A percentile compares a stretch with the other conserved stretches of the same genome.
Evolutionary conservation across 2,888 invertebrate species (phyloP).

Genomic region (Drosophila neonasuta): DNA sequence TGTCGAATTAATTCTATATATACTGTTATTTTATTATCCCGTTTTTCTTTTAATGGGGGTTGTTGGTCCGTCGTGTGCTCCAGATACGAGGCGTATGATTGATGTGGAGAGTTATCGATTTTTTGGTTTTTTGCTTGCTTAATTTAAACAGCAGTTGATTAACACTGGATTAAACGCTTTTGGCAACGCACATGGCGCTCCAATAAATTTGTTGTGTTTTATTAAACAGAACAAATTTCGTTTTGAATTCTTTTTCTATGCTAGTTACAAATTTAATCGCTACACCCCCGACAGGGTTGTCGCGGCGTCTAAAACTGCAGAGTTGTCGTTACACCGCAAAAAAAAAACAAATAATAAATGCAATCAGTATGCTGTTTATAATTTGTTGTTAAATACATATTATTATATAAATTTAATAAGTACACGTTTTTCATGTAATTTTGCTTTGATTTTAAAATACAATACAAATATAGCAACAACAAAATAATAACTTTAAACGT

Average conservation of each 20-base stretch:
- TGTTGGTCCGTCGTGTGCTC: conserved; percentile 48
- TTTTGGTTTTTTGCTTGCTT: conserved; percentile 19
- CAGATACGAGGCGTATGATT: conserved; percentile 46
- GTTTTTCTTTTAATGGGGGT: conserved; percentile 35
- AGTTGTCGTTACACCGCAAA: conserved; percentile 6
- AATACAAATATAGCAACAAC: neutral
- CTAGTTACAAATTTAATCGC: conserved; percentile 45
- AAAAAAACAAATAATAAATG: neutral
- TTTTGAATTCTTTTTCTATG: conserved; percentile 40
- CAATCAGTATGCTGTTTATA: conserved; percentile 26
- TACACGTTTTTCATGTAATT: too few species aligned
- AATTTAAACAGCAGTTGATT: neutral
- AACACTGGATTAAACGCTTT: conserved; percentile 2
- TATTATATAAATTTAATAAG: too few species aligned
- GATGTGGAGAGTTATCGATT: conserved; percentile 46
- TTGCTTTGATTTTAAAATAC: too few species aligned
- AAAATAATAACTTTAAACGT: conserved; percentile 34
- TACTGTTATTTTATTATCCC: conserved; percentile 4
- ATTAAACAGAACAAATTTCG: conserved; percentile 23
- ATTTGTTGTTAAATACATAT: neutral
- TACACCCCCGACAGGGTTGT: conserved; percentile 58
- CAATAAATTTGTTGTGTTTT: conserved; percentile 28
- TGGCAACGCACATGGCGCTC: conserved; percentile 47
- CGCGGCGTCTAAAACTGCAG: conserved; percentile 48
- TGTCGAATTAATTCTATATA: neutral